phyloP scores from a whole-genome alignment of 2,797 vertebrate species.

The Spinus olivaceus region DNA sequence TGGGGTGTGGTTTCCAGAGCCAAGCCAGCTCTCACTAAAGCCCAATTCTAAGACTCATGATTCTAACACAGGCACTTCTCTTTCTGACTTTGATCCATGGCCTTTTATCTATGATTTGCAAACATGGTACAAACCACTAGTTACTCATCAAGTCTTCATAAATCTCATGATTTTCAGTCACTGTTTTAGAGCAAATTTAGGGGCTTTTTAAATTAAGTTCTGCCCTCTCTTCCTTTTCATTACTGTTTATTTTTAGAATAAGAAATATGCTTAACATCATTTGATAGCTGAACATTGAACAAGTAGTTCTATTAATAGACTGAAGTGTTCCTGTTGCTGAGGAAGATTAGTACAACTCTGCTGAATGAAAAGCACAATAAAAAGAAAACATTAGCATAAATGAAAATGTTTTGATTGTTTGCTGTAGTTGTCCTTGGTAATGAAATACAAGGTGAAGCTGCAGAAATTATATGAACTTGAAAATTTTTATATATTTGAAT shows the following conservation, averaged over 20 bases:
- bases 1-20: background rate
- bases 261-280: background rate
- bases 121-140: background rate
- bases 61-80: background rate
- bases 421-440: background rate
- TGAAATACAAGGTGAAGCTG: slow-evolving; percentile 1
- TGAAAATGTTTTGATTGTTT: background rate
- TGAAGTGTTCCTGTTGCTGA: background rate
- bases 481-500: background rate
- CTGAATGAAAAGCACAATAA: slow-evolving; percentile 15
- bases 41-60: background rate
- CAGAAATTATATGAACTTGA: background rate
- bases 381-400: slow-evolving; percentile 6
- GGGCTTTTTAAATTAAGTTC: background rate
- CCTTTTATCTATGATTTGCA: background rate
- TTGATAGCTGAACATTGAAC: background rate
- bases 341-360: slow-evolving; percentile 10
- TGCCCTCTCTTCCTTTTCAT: background rate
- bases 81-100: background rate
- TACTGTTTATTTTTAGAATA: background rate
- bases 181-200: background rate
- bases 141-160: background rate
- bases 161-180: background rate
- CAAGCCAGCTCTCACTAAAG: background rate
- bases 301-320: slow-evolving; percentile 26